Evolutionary conservation across 2,113 vertebrate genomes (phyloP).

Genomic region (Riparia riparia): DNA sequence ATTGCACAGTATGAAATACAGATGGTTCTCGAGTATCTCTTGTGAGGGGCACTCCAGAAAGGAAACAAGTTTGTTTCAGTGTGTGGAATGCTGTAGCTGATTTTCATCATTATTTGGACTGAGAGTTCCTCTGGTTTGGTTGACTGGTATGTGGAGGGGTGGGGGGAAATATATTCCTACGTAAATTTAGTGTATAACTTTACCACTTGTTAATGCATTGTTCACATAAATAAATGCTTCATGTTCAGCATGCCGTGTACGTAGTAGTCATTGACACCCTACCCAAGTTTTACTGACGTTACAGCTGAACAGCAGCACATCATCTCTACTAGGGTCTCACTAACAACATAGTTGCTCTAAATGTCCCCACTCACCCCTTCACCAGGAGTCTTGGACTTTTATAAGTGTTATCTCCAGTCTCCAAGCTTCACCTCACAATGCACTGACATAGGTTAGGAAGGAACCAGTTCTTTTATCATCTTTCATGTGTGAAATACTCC

Average conservation of each 20-base stretch:
- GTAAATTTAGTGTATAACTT: background rate
- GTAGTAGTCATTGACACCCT: background rate
- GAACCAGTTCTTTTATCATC: background rate
- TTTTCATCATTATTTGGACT: background rate
- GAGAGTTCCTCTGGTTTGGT: background rate
- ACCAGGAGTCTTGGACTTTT: background rate
- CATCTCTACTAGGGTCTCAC: background rate
- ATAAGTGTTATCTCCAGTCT: background rate
- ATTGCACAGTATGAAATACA: background rate
- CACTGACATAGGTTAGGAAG: background rate
- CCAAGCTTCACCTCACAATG: background rate
- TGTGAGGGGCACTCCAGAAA: background rate
- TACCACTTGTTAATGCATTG: conserved; percentile 6
- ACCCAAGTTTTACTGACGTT: background rate
- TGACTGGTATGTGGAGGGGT: background rate
- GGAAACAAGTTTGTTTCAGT: background rate
- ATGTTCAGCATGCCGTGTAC: background rate
- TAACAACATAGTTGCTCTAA: background rate
- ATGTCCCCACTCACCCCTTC: background rate
- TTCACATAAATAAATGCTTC: conserved; percentile 61
- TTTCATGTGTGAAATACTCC: background rate
- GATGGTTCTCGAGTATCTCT: background rate
- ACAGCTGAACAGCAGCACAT: background rate
- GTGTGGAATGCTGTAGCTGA: background rate
- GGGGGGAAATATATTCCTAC: background rate